Evolutionary conservation across 2,113 vertebrate species (phyloP), one percentile per base, ranked within the genome.

Genomic region (Pluvianellus socialis): DNA sequence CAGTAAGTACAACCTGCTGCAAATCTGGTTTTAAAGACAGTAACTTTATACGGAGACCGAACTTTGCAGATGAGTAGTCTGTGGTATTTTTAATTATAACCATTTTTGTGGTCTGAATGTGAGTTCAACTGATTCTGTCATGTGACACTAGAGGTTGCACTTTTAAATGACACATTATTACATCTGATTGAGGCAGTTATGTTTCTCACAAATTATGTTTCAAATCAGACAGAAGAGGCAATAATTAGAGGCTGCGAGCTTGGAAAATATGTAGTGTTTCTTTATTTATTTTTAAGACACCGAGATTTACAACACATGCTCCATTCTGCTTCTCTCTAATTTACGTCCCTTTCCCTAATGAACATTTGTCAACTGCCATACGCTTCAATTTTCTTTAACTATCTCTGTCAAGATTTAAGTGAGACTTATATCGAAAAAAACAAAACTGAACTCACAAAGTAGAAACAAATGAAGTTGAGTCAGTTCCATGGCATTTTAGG

Each of bases 171-270:
- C n/a, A 42, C 35, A 72, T 84, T 88, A 94, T 86, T 94, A 24
- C 21, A 27, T 79, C 50, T 85, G 87, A 96, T 93, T 93, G 92
- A 94, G 35, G 62, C 58, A 70, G 35, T 89, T 75, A 53, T 20
- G 71, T 58, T 90, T 90, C 77, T 92, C 3, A 1, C 38, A 67
- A 76, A 70, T 70, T 62, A 23, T 52, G 40, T 79, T 85, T 92
- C 86, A 73, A 87, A 91, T 91, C 89, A 97, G 76, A 79, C 30
- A 87, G 71, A 96, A 88, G 59, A 93, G 88, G 87, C 91, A 95
- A 93, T 94, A 94, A 96, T 94, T 88, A 96, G 50, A 79, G 35
- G 21, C 28, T 88, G 18, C 80, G 44, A 90, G 47, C 35, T 86
- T 88, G 22, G 73, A 74, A 94, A 86, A 82, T 83, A 44, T 88